Conservation (phyloP, 2,888 invertebrate genomes). For the Zelleria hepariella region DNA sequence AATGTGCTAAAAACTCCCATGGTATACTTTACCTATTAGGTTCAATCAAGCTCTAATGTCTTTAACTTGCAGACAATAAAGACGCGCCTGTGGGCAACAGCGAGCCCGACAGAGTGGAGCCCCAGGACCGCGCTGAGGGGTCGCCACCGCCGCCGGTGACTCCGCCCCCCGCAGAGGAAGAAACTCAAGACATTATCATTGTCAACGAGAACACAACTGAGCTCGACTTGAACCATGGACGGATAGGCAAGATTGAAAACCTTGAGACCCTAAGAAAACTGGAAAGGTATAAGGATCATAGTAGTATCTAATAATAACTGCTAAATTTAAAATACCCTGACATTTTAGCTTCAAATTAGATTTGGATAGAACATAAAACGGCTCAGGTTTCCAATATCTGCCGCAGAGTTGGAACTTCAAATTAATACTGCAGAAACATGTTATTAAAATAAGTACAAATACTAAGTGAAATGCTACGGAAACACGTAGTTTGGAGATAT, state of each 20-base stretch:
- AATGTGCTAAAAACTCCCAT: no score
- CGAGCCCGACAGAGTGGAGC: background rate
- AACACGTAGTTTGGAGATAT: no score
- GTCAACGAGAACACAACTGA: constrained; percentile 77
- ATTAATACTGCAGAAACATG: no score
- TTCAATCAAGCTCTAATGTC: background rate
- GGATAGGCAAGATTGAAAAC: constrained; percentile 87
- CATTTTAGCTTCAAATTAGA: no score
- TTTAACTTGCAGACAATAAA: constrained; percentile 3
- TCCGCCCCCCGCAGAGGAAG: constrained; percentile 35
- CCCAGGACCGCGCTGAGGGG: constrained; percentile 17
- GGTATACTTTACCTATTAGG: no score
- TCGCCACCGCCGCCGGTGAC: constrained; percentile 27
- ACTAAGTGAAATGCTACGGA: no score
- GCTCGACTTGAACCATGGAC: constrained; percentile 92
- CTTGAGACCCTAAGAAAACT: constrained; percentile 82
- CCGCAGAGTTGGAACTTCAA: no score
- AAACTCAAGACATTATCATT: constrained; percentile 74
- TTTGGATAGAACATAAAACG: background rate
- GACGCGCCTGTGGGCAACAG: constrained; percentile 6
- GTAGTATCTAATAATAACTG: no score
- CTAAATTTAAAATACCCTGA: no score
- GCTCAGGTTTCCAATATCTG: no score
- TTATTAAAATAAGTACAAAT: no score
- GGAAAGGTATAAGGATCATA: constrained; percentile 78